A percentile compares a stretch with the other conserved stretches of the same genome.
phyloP scores from a whole-genome alignment of 2,888 invertebrate species.

The Rhagonycha lutea region DNA sequence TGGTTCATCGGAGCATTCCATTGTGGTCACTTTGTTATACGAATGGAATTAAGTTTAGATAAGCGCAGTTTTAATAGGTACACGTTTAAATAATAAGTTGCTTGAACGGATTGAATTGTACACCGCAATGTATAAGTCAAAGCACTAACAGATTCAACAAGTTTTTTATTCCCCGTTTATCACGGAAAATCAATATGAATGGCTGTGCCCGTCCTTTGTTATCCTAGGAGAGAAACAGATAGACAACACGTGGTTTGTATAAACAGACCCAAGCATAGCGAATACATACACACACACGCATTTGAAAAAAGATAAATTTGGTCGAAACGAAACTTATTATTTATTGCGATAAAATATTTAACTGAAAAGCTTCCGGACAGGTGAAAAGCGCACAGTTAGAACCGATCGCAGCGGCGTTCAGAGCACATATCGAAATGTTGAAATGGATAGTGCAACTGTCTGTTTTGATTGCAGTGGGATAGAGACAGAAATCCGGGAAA shows the following conservation, averaged over 20 bases:
- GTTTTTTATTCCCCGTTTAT: constrained; percentile 57
- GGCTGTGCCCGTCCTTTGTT: constrained; percentile 55
- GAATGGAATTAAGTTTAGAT: constrained; percentile 4
- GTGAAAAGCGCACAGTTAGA: constrained; percentile 30
- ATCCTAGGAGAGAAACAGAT: constrained; percentile 52
- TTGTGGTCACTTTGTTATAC: constrained; percentile 1
- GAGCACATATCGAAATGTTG: constrained; percentile 40
- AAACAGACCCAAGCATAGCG: constrained; percentile 24
- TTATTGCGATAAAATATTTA: constrained; percentile 4
- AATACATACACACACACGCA: constrained; percentile 26
- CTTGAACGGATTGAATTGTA: neutral
- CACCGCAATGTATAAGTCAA: constrained; percentile 7
- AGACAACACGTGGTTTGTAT: constrained; percentile 47
- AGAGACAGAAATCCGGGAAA: constrained; percentile 28
- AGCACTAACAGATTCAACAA: constrained; percentile 58
- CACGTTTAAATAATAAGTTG: neutral
- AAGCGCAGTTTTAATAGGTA: neutral
- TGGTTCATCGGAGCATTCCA: constrained; percentile 50
- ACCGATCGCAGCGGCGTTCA: constrained; percentile 28
- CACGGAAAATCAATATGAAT: constrained; percentile 58
- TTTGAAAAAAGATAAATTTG: constrained; percentile 4
- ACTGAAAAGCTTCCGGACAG: constrained; percentile 24
- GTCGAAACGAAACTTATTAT: constrained; percentile 3
- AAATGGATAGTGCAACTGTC: constrained; percentile 38
- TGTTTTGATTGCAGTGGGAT: constrained; percentile 38